phyloP scores from a whole-genome alignment of 2,888 invertebrate species.

The Caenorhabditis sp. region DNA sequence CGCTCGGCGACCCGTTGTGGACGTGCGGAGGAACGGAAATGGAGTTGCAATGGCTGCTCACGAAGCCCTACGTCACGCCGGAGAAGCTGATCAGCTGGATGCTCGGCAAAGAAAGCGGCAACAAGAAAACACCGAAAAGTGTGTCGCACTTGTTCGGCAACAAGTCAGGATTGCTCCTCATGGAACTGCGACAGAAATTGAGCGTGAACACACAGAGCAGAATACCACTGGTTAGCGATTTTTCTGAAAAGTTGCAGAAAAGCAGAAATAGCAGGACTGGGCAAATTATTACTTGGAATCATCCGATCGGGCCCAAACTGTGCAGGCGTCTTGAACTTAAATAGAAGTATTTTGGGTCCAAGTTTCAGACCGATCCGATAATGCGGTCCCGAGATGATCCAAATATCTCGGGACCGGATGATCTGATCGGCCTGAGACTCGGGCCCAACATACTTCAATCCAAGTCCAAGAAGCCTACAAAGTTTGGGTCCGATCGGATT shows the following conservation, averaged over 20 bases:
- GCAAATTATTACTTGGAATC: too few species aligned
- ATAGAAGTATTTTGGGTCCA: too few species aligned
- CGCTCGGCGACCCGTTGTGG: conserved; percentile 73
- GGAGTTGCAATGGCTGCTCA: conserved; percentile 76
- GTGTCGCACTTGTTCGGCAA: conserved; percentile 73
- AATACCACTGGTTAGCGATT: conserved; percentile 68
- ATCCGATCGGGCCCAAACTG: too few species aligned
- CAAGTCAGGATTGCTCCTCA: conserved; percentile 74
- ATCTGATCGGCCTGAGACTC: too few species aligned
- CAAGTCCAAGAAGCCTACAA: too few species aligned
- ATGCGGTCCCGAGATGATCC: too few species aligned
- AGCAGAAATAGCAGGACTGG: too few species aligned
- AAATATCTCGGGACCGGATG: too few species aligned
- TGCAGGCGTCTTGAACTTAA: too few species aligned
- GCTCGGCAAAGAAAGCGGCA: conserved; percentile 52
- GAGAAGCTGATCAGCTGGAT: conserved; percentile 73
- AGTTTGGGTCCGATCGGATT: too few species aligned
- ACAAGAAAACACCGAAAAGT: conserved; percentile 35
- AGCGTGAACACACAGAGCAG: conserved; percentile 59
- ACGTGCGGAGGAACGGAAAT: conserved; percentile 71
- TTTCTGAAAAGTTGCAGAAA: not conserved
- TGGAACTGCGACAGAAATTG: conserved; percentile 75
- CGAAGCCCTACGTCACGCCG: conserved; percentile 73
- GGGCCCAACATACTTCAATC: too few species aligned
- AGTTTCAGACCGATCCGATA: too few species aligned